Evolutionary conservation across 2,888 invertebrate genomes (phyloP).

Genomic region (Pogonocherus hispidulus): DNA sequence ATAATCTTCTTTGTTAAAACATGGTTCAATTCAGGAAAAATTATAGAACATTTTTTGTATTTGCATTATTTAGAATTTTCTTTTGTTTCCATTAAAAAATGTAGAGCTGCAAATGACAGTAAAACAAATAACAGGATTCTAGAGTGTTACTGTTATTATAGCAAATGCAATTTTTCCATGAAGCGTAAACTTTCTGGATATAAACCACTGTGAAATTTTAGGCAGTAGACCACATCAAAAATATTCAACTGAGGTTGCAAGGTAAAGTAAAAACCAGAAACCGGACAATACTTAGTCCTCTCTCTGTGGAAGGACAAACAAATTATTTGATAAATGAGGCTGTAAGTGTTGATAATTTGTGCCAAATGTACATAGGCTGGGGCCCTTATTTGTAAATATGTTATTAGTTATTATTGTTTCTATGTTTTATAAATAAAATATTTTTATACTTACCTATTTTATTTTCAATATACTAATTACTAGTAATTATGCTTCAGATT

Average conservation of each 20-base stretch:
- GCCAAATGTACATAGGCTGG: conserved; percentile 99
- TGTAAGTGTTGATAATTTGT: conserved; percentile 87
- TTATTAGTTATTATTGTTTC: not conserved
- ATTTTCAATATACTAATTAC: no score
- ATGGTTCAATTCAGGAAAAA: no score
- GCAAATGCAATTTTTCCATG: no score
- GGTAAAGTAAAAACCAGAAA: conserved; percentile 79
- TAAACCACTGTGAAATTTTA: conserved; percentile 68
- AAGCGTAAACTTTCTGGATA: no score
- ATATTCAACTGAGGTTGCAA: conserved; percentile 88
- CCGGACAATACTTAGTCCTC: conserved; percentile 74
- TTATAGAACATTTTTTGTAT: no score
- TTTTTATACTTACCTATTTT: not conserved
- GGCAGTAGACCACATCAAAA: conserved; percentile 85
- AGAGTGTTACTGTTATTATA: no score
- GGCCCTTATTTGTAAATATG: conserved; percentile 81
- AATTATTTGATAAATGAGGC: conserved; percentile 94
- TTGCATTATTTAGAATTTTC: no score
- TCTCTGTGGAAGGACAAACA: conserved; percentile 96
- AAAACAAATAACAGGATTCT: no score
- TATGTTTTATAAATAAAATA: conserved; percentile 3
- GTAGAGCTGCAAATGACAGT: no score
- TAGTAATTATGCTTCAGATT: no score
- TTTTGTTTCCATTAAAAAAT: no score
- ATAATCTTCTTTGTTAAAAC: no score